Conservation (phyloP, 2,888 invertebrate species). For the Cerastis rubricosa region DNA sequence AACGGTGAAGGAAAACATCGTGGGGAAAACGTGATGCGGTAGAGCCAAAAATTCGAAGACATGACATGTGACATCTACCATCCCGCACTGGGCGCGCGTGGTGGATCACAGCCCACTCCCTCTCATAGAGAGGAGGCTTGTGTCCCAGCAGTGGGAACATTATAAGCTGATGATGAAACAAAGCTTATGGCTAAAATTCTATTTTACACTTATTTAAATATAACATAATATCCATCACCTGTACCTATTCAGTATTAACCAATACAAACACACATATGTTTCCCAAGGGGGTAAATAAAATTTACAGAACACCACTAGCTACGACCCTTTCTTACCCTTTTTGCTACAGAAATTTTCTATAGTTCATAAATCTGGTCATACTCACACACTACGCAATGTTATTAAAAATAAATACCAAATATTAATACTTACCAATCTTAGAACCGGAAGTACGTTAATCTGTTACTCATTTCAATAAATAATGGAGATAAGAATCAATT, state of each 20-base stretch:
- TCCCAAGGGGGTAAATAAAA: not conserved
- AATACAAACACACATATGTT: not conserved
- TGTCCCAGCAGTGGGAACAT: too few relatives aligned
- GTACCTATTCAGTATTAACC: not conserved
- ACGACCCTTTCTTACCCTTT: not conserved
- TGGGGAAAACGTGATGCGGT: too few relatives aligned
- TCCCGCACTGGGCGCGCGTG: too few relatives aligned
- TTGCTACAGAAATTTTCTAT: not conserved
- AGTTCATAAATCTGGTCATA: not conserved
- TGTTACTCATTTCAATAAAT: constrained; percentile 8
- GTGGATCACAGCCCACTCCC: too few relatives aligned
- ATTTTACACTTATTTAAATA: not conserved
- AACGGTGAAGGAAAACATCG: too few relatives aligned
- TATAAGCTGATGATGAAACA: too few relatives aligned
- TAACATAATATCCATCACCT: not conserved
- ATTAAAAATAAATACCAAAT: not conserved
- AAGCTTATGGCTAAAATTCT: not conserved
- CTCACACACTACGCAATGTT: not conserved
- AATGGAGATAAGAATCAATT: constrained; percentile 11
- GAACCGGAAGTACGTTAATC: constrained; percentile 10
- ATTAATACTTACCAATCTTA: not conserved
- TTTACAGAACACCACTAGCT: not conserved
- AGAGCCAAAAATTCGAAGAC: too few relatives aligned
- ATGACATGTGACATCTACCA: too few relatives aligned
- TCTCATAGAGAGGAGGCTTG: too few relatives aligned